Evolutionary conservation across 2,888 invertebrate genomes (phyloP).

Genomic region (Enchytraeus crypticus): DNA sequence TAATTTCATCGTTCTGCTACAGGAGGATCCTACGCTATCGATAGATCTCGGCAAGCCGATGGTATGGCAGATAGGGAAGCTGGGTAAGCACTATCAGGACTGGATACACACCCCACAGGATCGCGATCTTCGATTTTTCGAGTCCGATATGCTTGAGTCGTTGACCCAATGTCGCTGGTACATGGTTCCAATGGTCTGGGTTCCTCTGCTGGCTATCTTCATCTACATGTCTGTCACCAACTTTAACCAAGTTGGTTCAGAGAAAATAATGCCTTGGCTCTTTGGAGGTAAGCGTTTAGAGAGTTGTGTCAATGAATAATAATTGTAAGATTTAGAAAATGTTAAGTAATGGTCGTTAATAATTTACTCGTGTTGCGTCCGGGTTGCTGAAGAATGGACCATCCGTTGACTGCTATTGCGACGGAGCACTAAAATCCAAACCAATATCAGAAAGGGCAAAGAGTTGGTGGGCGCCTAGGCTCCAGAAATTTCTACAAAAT

Average conservation of each 20-base stretch:
- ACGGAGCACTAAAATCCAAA: too few relatives aligned
- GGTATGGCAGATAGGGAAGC: slow-evolving; percentile 42
- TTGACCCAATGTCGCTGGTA: slow-evolving; percentile 39
- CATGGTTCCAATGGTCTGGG: slow-evolving; percentile 39
- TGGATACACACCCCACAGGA: slow-evolving; percentile 51
- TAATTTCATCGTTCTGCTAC: too few relatives aligned
- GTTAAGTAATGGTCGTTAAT: not conserved
- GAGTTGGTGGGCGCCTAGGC: too few relatives aligned
- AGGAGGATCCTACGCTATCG: too few relatives aligned
- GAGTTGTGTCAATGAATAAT: not conserved
- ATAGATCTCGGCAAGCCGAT: slow-evolving; percentile 36
- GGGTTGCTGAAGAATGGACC: too few relatives aligned
- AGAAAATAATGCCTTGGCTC: not conserved
- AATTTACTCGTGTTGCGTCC: too few relatives aligned
- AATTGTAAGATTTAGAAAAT: not conserved
- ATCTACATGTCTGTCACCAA: slow-evolving; percentile 26
- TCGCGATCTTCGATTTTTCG: slow-evolving; percentile 46
- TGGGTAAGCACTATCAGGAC: slow-evolving; percentile 47
- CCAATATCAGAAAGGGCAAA: too few relatives aligned
- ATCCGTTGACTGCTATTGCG: too few relatives aligned
- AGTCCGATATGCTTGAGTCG: slow-evolving; percentile 35
- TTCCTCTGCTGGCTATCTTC: slow-evolving; percentile 31
- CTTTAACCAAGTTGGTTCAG: slow-evolving; percentile 1
- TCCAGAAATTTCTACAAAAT: too few relatives aligned
- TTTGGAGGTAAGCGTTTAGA: slow-evolving; percentile 7